Base-by-base conservation (phyloP, 2,113 vertebrate genomes). In the Gobiocypris rarus region DNA sequence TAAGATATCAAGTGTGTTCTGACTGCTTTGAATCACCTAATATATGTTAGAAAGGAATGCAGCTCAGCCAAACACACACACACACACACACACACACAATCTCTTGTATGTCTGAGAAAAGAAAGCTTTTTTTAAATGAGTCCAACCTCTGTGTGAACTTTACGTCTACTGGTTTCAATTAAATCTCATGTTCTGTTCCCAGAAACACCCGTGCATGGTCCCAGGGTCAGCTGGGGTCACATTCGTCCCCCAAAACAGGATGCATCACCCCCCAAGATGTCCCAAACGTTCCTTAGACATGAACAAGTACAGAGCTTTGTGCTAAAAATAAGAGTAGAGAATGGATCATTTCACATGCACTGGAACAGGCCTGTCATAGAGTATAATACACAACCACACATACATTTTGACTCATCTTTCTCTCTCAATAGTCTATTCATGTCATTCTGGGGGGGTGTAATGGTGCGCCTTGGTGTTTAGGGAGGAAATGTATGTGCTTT, bases 341-440 rank as follows among this genome's bases (percentile, higher is more conserved):
- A 86, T 77, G 61, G 87, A 75, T 75, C 34, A 61, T 84, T 88
- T 86, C 50, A 84, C 65, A 83, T 56, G 76, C 84, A 85, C 86
- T 77, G 70, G 84, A 81, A 86, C 87, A 83, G 81, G 74, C 58
- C 26, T 58, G 48, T 85, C 84, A 83, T 43, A 90, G 74, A 86
- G 81, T 63, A 84, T 79, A 74, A 54, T 63, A 86, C 61, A 79
- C 56, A 54, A 38, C 80, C 75, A 70, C 85, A 83, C 74, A 38
- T 86, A 82, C 85, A 76, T 22, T 80, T 88, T 83, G 87, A 88
- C 76, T 88, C 84, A 81, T 88, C 84, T 59, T 84, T 58, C 48
- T 65, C 71, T 59, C 79, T 87, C 86, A 87, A 85, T 85, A 70
- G 81, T 59, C 84, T 87, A 87, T 87, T 87, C 84, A 87, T 87